Percentiles rank a stretch among this genome's conserved stretches.
Evolutionary conservation across 2,888 invertebrate species (phyloP).

Genomic region (Melipona beecheii): DNA sequence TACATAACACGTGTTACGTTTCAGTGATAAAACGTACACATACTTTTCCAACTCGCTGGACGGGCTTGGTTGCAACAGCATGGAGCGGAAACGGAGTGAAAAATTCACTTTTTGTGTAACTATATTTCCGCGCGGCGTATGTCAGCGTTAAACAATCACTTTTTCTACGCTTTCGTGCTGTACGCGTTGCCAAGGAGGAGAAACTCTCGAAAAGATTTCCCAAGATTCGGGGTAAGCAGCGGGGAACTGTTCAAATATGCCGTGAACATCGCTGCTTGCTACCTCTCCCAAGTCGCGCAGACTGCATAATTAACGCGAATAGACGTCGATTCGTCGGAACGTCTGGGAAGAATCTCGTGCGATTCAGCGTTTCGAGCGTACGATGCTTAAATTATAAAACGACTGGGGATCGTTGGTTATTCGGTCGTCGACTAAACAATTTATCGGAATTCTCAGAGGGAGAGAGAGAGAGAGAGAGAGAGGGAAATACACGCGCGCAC

Average conservation of each 20-base stretch:
- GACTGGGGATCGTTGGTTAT: not conserved
- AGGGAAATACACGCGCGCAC: not conserved
- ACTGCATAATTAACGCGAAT: constrained; percentile 10
- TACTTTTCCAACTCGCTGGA: no score
- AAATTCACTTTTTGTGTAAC: no score
- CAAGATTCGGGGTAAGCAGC: constrained; percentile 11
- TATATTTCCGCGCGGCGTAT: no score
- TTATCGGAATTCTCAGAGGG: constrained; percentile 12
- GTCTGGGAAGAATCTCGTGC: not conserved
- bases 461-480: not conserved
- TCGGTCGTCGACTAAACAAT: constrained; percentile 13
- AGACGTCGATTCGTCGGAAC: not conserved
- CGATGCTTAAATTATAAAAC: not conserved
- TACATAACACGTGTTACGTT: no score
- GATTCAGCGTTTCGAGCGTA: not conserved
- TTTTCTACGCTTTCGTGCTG: no score
- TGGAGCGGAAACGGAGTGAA: no score
- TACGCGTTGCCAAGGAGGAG: no score
- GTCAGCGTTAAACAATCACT: no score
- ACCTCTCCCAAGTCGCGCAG: no score
- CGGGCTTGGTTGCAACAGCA: no score
- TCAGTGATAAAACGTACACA: no score
- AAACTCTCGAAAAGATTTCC: not conserved
- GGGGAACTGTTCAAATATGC: not conserved
- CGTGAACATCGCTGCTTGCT: not conserved